Base-by-base conservation (phyloP, 2,797 vertebrate genomes). In the Gymnothorax reevesii region DNA sequence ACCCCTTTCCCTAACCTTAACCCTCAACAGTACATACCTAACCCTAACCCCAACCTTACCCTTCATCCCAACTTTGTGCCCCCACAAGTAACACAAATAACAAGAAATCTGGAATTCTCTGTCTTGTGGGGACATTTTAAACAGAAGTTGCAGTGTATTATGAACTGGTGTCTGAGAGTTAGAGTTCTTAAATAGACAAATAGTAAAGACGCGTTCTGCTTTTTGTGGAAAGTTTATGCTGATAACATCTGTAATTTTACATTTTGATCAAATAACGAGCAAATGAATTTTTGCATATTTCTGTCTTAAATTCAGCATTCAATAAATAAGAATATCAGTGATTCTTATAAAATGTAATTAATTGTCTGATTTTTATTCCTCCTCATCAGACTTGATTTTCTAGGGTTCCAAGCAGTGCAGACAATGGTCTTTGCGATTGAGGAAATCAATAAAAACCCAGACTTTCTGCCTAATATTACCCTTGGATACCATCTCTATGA, bases 401-500 rank as follows among this genome's bases (percentile, higher is more conserved):
- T 86, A 87, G 93, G 90, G 12, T 93, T 94, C 62, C 89, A 91
- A 66, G 88, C 89, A 52, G 93, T 91, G 25, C 90, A 92, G 86
- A 93, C 93, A 20, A 95, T 95, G 94, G 92, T 88, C 17, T 95
- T 93, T 89, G 92, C 94, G 22, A 90, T 95, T 57, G 89, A 95
- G 54, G 93, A 95, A 86, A 94, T 95, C 86, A 96, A 96, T 91
- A 94, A 83, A 57, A 93, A 93, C 88, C 69, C 90, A 0, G 84
- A 90, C 13, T 83, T 96, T 33, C 91, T 96, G 1, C 93, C 94
- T 2, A 94, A 95, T 83, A 84, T 95, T 85, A 95, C 92, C n/a
- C 91, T 96, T 25, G 95, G 95, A 86, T 96, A 95, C 84, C 91
- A 90, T 86, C 85, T 96, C 10, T 96, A 93, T 87, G 94, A 96